phyloP scores from a whole-genome alignment of 2,113 vertebrate genomes.

The Neogale vison region DNA sequence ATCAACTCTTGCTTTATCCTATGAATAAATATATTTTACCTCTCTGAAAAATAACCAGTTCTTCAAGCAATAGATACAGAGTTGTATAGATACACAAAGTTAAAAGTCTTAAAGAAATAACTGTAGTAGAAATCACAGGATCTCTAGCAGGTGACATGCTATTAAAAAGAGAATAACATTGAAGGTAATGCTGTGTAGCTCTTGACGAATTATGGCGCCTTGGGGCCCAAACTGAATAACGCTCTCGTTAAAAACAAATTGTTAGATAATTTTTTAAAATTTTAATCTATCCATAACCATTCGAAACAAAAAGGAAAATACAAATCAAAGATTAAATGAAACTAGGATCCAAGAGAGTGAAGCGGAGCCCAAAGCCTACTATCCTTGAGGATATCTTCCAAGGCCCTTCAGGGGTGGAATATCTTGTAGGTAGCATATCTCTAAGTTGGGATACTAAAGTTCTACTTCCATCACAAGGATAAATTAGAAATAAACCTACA shows the following conservation, averaged over 20 bases:
- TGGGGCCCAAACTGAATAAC: neutral
- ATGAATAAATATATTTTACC: slow-evolving; percentile 44
- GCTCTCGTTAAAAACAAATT: neutral
- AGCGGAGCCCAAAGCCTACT: neutral
- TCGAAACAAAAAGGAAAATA: slow-evolving; percentile 42
- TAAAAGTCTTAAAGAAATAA: slow-evolving; percentile 37
- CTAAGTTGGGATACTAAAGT: neutral
- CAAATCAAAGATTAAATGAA: neutral
- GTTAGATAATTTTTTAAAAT: neutral
- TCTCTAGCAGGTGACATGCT: neutral
- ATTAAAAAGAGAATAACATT: neutral
- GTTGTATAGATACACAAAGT: neutral
- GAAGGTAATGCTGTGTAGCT: neutral
- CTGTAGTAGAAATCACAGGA: neutral
- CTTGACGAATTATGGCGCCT: neutral
- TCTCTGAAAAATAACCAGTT: slow-evolving; percentile 39
- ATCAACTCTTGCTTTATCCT: slow-evolving; percentile 34
- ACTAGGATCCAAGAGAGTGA: neutral
- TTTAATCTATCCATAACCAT: neutral
- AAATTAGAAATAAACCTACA: slow-evolving; percentile 2
- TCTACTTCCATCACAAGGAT: neutral
- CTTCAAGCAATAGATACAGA: neutral
- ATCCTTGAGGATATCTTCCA: neutral
- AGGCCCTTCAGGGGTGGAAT: neutral
- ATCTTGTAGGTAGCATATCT: neutral